Evolutionary conservation across 2,888 invertebrate genomes (phyloP).

Genomic region (Geotrupes spiniger): DNA sequence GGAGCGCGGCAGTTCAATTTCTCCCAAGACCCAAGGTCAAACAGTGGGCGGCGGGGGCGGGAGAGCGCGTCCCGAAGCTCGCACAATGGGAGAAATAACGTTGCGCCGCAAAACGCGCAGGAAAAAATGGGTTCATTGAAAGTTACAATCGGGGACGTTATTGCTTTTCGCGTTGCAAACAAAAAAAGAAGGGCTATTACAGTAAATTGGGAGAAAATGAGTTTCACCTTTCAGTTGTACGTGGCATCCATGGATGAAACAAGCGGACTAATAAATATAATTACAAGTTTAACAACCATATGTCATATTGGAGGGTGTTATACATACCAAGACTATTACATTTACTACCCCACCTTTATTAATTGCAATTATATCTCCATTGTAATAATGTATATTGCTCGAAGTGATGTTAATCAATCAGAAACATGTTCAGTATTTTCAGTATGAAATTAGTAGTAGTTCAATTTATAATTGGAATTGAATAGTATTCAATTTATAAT

Average conservation of each 20-base stretch:
- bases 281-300: too few relatives aligned
- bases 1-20: constrained; percentile 28
- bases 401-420: too few relatives aligned
- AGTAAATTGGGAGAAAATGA: constrained; percentile 19
- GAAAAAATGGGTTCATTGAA: constrained; percentile 22
- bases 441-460: too few relatives aligned
- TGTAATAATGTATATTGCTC: too few relatives aligned
- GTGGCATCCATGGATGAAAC: background rate
- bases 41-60: constrained; percentile 18
- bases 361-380: too few relatives aligned
- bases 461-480: too few relatives aligned
- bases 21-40: constrained; percentile 24
- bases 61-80: constrained; percentile 19
- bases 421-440: too few relatives aligned
- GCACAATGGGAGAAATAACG: constrained; percentile 25
- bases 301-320: too few relatives aligned
- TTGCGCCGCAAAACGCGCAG: constrained; percentile 22
- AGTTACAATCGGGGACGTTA: constrained; percentile 22
- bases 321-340: too few relatives aligned
- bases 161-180: constrained; percentile 20
- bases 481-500: too few relatives aligned
- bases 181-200: constrained; percentile 19
- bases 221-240: constrained; percentile 4
- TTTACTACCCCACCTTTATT: too few relatives aligned
- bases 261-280: too few relatives aligned